These are phyloP conservation scores for Pseudoatta argentina DNA, from an alignment of 1,140 invertebrate species.

Conservation along the genomic window DNA sequence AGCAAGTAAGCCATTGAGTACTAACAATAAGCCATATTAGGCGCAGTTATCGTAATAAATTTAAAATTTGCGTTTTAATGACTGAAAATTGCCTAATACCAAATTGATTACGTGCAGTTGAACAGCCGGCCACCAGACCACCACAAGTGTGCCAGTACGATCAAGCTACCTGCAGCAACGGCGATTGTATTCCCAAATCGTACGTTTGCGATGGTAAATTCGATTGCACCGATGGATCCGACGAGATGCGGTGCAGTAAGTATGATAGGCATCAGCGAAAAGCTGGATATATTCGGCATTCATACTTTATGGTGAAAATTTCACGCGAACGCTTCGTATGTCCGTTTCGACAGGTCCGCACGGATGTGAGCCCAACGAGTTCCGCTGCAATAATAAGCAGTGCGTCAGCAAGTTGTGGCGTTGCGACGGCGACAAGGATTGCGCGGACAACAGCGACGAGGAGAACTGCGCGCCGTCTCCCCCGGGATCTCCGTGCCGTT, in stretches of 20 bases:
- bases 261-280: constrained; percentile 68
- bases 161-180: constrained; percentile 96
- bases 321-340: constrained; percentile 17
- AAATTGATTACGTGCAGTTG: constrained; percentile 78
- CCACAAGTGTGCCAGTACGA: constrained; percentile 89
- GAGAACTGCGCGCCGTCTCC: constrained; percentile 87
- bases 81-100: constrained; percentile 1
- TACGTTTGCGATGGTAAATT: constrained; percentile 93
- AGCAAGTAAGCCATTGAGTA: too few species aligned
- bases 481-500: constrained; percentile 90
- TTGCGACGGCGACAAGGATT: constrained; percentile 97
- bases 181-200: constrained; percentile 94
- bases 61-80: neutral
- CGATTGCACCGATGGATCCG: constrained; percentile 95
- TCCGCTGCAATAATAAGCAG: constrained; percentile 93
- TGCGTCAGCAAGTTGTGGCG: constrained; percentile 97
- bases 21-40: too few species aligned
- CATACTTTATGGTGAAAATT: constrained; percentile 26
- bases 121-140: constrained; percentile 83
- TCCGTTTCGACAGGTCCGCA: constrained; percentile 82
- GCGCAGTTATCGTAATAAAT: neutral
- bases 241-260: constrained; percentile 95
- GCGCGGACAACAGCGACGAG: constrained; percentile 96
- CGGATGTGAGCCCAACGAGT: constrained; percentile 97
- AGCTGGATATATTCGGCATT: neutral